Base-by-base conservation (phyloP, 2,113 vertebrate genomes). In the Xiphophorus maculatus region DNA sequence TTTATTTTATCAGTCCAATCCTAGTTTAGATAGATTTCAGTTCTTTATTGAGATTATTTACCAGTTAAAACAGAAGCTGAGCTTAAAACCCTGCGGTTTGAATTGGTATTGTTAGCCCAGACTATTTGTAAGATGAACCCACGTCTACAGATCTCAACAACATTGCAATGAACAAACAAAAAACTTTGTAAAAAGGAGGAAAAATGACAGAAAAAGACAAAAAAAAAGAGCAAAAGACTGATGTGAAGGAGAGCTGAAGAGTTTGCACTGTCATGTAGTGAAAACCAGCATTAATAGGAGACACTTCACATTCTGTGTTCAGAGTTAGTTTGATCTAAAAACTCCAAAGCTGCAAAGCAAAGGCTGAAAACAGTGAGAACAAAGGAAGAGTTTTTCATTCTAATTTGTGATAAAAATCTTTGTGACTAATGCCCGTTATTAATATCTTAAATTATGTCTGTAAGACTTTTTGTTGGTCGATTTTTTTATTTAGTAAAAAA, bases 341-440 rank as follows among this genome's bases (percentile, higher is more conserved):
- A 96, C 96, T 94, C 94, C 94, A 96, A 96, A 96, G 95, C 95
- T 96, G 96, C 94, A 88, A 95, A 93, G 95, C 94, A 89, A 93
- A 94, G 64, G 1, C 14, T 19, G 37, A 6, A 62, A 81, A 44
- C 19, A 54, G 19, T 51, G 6, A 32, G 79, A 58, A 62, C 13
- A 40, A 37, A 22, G 5, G 19, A 69, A 28, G 7, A 73, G 62
- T 74, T 14, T 35, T 33, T 68, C 73, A 13, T 66, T 69, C 51
- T 71, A 22, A 14, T 28, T 4, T 63, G 33, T 48, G 61, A 67
- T 10, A 5, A 19, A 25, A 25, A 22, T 54, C 1, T 48, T 48
- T 48, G 19, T 58, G 51, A 58, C 9, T 58, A 25, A 58, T 1
- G 8, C 8, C 2, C 25, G 0, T 58, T 42, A 42, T 7, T 51